phyloP scores from a whole-genome alignment of 2,888 invertebrate genomes.

The Pandemis cinnamomeana region DNA sequence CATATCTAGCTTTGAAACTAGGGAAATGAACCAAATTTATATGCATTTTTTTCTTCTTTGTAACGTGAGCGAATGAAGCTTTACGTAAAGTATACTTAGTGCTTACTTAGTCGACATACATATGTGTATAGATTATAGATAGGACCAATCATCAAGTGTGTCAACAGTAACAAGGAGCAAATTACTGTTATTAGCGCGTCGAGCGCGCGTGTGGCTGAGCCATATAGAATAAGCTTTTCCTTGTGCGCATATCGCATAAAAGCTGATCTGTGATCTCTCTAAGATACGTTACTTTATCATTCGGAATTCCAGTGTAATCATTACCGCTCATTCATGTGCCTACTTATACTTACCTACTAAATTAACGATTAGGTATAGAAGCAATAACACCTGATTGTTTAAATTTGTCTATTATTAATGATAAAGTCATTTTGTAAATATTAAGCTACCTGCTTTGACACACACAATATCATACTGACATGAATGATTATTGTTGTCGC shows the following conservation, averaged over 20 bases:
- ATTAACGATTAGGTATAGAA: slow-evolving; percentile 1
- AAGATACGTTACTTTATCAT: slow-evolving; percentile 15
- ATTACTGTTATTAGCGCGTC: slow-evolving; percentile 56
- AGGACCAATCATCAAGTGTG: slow-evolving; percentile 49
- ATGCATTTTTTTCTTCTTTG: neutral
- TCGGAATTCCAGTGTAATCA: slow-evolving; percentile 21
- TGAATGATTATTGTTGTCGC: slow-evolving; percentile 24
- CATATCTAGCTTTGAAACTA: too few relatives aligned
- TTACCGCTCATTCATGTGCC: neutral
- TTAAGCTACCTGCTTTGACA: slow-evolving; percentile 9
- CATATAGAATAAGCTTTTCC: slow-evolving; percentile 37
- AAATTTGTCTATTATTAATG: slow-evolving; percentile 18
- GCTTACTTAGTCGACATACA: neutral
- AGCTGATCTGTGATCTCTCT: slow-evolving; percentile 7
- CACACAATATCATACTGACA: slow-evolving; percentile 8
- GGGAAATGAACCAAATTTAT: too few relatives aligned
- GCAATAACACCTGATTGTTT: slow-evolving; percentile 14
- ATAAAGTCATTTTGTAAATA: slow-evolving; percentile 10
- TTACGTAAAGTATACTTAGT: neutral
- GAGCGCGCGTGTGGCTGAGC: slow-evolving; percentile 46
- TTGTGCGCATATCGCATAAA: slow-evolving; percentile 21
- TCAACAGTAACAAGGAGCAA: slow-evolving; percentile 58
- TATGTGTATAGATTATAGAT: slow-evolving; percentile 21
- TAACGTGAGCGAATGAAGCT: neutral
- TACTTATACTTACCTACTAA: too few relatives aligned